Conservation (phyloP, 2,113 vertebrate species). For the Azemiops feae region DNA sequence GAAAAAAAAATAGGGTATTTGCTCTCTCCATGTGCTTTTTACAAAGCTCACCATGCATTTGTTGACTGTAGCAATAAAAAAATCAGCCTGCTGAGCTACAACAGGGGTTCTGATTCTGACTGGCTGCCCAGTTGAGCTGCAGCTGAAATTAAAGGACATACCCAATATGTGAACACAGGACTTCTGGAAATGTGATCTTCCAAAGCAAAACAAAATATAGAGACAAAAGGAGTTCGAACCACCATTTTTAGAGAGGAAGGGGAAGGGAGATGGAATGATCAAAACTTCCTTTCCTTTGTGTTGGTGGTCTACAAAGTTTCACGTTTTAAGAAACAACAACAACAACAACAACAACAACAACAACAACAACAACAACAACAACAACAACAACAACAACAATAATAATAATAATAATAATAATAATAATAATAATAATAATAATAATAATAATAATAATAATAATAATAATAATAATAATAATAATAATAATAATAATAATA, state of each 20-base stretch:
- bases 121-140: not conserved
- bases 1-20: not conserved
- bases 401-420: too few relatives aligned
- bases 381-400: too few relatives aligned
- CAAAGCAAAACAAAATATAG: not conserved
- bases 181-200: not conserved
- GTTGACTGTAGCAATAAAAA: not conserved
- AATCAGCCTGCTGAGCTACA: not conserved
- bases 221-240: not conserved
- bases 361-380: too few relatives aligned
- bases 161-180: not conserved
- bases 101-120: not conserved
- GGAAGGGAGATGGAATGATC: not conserved
- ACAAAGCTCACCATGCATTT: not conserved
- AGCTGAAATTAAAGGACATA: not conserved
- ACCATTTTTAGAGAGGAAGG: not conserved
- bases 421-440: too few relatives aligned
- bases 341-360: too few relatives aligned
- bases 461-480: too few relatives aligned
- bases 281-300: not conserved
- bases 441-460: too few relatives aligned
- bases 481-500: too few relatives aligned
- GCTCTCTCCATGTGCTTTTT: not conserved
- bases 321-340: not conserved
- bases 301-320: not conserved